Evolutionary conservation across 2,797 vertebrate species (phyloP).

Genomic region (Crypturellus tataupa): DNA sequence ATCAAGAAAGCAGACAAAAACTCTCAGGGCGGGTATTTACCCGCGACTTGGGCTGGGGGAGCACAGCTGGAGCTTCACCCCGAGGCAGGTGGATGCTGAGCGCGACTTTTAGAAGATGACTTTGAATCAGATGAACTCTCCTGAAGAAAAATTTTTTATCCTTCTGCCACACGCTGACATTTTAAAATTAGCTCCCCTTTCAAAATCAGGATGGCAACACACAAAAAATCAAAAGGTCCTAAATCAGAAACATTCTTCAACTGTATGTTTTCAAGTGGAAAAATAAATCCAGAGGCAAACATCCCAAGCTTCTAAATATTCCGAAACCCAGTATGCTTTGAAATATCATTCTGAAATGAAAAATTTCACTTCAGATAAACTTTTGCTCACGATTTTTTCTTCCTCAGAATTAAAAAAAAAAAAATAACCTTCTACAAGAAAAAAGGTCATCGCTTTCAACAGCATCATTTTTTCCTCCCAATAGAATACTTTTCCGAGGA

Average conservation of each 20-base stretch:
- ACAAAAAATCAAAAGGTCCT: not conserved
- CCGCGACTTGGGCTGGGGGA: no score
- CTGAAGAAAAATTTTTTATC: not conserved
- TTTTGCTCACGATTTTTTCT: not conserved
- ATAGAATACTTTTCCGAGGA: not conserved
- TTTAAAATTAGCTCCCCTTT: not conserved
- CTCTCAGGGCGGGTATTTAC: no score
- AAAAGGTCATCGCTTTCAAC: not conserved
- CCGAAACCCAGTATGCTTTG: not conserved
- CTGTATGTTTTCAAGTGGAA: not conserved
- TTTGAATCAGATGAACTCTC: not conserved
- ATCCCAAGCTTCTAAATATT: not conserved
- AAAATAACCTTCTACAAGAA: not conserved
- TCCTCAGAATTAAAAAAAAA: not conserved
- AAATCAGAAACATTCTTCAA: not conserved
- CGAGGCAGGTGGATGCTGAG: accelerated
- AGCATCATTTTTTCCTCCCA: not conserved
- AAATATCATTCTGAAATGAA: not conserved
- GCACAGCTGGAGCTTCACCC: not conserved
- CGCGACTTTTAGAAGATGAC: accelerated
- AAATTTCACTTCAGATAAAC: not conserved
- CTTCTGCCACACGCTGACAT: not conserved
- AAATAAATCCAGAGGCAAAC: not conserved
- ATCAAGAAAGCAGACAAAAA: no score
- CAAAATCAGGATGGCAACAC: not conserved